Percentiles rank a stretch among this genome's conserved stretches.
phyloP scores from a whole-genome alignment of 2,113 vertebrate genomes.

The Entomyzon cyanotis region DNA sequence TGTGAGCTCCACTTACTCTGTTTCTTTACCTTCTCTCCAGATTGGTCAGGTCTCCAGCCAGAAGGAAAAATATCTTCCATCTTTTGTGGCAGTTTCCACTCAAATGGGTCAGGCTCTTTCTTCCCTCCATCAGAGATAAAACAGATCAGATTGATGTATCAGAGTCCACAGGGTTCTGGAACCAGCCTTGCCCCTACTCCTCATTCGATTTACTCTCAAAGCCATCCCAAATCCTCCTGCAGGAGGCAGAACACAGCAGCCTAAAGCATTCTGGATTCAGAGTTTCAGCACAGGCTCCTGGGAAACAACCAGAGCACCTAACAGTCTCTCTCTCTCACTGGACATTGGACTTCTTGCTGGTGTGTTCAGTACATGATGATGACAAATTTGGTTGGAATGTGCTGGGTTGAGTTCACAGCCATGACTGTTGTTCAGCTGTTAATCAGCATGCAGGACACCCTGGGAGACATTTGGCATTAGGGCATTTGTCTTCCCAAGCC shows the following conservation, averaged over 20 bases:
- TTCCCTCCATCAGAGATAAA: not conserved
- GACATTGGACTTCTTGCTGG: not conserved
- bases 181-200: not conserved
- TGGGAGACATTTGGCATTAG: not conserved
- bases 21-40: not conserved
- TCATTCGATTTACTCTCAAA: not conserved
- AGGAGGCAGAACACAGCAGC: not conserved
- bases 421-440: not conserved
- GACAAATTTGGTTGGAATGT: not conserved
- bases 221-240: not conserved
- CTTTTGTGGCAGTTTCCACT: not conserved
- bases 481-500: not conserved
- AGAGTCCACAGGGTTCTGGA: not conserved
- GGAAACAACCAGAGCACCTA: not conserved
- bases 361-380: not conserved
- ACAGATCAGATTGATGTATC: not conserved
- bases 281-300: not conserved
- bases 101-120: not conserved
- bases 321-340: not conserved
- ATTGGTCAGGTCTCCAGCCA: not conserved
- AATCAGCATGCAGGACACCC: not conserved
- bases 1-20: not conserved
- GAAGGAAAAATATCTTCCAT: not conserved
- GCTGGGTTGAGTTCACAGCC: not conserved
- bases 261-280: not conserved